Conservation (phyloP, 2,797 vertebrate genomes). For the Sebastes itinus region DNA sequence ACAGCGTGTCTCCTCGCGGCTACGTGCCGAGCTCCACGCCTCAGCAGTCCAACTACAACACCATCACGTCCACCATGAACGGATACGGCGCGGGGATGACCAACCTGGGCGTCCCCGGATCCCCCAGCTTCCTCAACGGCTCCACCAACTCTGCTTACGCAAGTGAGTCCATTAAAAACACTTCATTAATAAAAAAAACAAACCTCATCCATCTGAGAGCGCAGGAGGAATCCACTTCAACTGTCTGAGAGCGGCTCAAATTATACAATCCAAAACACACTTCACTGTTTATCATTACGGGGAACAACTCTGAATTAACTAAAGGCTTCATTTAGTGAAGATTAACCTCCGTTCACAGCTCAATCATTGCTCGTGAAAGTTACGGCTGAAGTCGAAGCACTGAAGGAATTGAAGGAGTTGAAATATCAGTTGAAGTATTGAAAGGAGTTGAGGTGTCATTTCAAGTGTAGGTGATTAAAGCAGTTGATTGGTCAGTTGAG, state of each 20-base stretch:
- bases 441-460: not conserved
- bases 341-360: not conserved
- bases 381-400: not conserved
- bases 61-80: constrained; percentile 89
- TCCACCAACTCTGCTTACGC: constrained; percentile 95
- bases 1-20: constrained; percentile 89
- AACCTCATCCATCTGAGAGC: not conserved
- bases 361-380: not conserved
- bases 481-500: not conserved
- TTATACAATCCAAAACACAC: not conserved
- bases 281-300: not conserved
- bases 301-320: not conserved
- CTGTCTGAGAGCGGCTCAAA: not conserved
- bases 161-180: constrained; percentile 85
- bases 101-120: constrained; percentile 91
- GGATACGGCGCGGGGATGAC: constrained; percentile 90
- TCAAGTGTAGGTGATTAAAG: not conserved
- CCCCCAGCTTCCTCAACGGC: constrained; percentile 95
- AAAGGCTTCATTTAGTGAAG: not conserved
- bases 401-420: not conserved
- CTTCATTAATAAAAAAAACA: not conserved
- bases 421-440: not conserved
- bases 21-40: constrained; percentile 93
- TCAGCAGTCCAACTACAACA: constrained; percentile 91
- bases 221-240: not conserved